Base-by-base conservation (phyloP, 2,888 invertebrate genomes). In the Coleophora flavipennella region DNA sequence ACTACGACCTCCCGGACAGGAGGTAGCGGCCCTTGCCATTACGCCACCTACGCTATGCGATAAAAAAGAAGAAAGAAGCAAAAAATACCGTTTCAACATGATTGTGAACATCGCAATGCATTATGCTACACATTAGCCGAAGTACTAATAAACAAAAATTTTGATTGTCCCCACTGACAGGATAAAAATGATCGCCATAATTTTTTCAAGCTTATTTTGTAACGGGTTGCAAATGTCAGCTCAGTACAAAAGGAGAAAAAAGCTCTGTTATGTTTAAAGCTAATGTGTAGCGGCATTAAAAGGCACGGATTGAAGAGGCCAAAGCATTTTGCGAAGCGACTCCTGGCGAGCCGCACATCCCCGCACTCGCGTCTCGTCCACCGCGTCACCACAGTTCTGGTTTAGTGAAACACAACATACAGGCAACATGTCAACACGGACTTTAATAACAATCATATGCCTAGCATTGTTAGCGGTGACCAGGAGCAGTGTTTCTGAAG, bases 221-320 rank as follows among this genome's bases (percentile, higher is more conserved):
- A 60, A 57, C 55, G 57, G 48, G 43, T 50, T 42, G 57, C 59
- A 65, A 74, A 77, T 74, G 70, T 66, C 74, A 70, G 62, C 51
- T 56, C 43, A 50, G 46, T 57, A 77, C 71, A 81, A 78, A 80
- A 78, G 68, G 59, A 75, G 63, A 72, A 81, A n/a, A 81, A 81
- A 77, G 76, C 75, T 77, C 70, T 76, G 72, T 74, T 80, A 77
- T 80, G 73, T 79, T 75, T 65, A 55, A 71, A 66, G 66, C 65
- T 72, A 77, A 79, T 76, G 71, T 77, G 62, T 72, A 76, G 70
- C 74, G 75, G 62, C 81, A 80, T 81, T 81, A 81, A 84, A 84
- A 83, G 83, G 70, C 73, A 63, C 59, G 66, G 55, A 62, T 62
- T 50, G 55, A 65, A 62, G 66, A 62, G 59, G 53, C 58, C 62